A percentile compares a stretch with the other conserved stretches of the same genome.
These are phyloP conservation scores for Puma concolor DNA, from an alignment of 2,113 vertebrate genomes.

Conservation along the genomic window DNA sequence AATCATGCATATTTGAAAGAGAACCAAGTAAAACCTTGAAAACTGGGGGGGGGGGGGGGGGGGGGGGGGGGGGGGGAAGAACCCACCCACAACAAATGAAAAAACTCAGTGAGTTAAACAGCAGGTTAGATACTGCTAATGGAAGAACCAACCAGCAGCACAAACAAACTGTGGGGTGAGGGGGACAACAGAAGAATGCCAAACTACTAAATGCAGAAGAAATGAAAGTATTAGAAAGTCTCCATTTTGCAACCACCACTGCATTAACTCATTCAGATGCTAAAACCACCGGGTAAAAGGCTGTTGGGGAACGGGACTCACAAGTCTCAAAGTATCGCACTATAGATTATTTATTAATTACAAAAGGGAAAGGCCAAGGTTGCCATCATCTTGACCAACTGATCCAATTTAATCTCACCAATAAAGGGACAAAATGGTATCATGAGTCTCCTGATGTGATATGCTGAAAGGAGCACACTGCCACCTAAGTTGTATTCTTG, in stretches of 20 bases:
- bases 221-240: neutral
- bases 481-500: neutral
- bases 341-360: neutral
- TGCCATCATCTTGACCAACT: neutral
- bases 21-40: slow-evolving; percentile 16
- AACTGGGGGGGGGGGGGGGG: neutral
- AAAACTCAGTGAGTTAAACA: neutral
- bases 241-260: neutral
- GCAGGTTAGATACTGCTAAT: neutral
- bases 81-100: neutral
- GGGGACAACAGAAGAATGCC: neutral
- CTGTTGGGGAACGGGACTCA: neutral
- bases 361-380: neutral
- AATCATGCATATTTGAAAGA: slow-evolving; percentile 26
- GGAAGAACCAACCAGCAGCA: neutral
- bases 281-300: neutral
- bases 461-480: neutral
- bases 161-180: neutral
- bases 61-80: no score
- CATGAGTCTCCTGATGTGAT: neutral
- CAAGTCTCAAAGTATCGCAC: neutral
- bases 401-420: neutral
- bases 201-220: neutral
- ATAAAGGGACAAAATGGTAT: neutral
- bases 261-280: neutral